A percentile compares a stretch with the other conserved stretches of the same genome.
These are phyloP conservation scores for Palythoa grandis DNA, from an alignment of 92 coral and sea anemone species.

Conservation along the genomic window DNA sequence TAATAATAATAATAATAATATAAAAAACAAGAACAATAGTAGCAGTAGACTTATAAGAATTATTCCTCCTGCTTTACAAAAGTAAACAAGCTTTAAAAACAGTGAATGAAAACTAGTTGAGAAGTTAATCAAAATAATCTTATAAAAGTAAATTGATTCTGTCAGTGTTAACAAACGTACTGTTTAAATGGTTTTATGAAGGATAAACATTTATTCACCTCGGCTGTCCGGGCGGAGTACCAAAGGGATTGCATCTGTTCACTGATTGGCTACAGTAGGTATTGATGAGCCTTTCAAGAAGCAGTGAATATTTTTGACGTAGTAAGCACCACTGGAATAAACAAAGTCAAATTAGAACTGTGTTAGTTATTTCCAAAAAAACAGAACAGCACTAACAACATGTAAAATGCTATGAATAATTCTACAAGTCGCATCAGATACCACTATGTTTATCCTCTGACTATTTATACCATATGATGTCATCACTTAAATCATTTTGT, in stretches of 20 bases:
- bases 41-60: too few relatives aligned
- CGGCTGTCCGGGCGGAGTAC: slow-evolving; percentile 16
- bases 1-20: too few relatives aligned
- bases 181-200: background rate
- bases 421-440: background rate
- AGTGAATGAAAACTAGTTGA: too few relatives aligned
- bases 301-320: slow-evolving; percentile 13
- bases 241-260: slow-evolving; percentile 28
- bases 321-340: slow-evolving; percentile 22
- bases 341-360: background rate
- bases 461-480: too few relatives aligned
- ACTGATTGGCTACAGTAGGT: background rate
- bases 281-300: slow-evolving; percentile 15
- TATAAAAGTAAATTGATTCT: too few relatives aligned
- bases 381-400: background rate
- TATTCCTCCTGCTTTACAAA: too few relatives aligned
- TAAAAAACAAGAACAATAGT: too few relatives aligned
- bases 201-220: background rate
- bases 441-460: too few relatives aligned
- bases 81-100: too few relatives aligned
- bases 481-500: too few relatives aligned
- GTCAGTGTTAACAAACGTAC: background rate
- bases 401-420: too few relatives aligned
- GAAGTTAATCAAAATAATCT: too few relatives aligned
- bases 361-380: background rate